These are phyloP conservation scores for Sorex fumeus DNA, from an alignment of 2,113 vertebrate species.

Conservation along the genomic window DNA sequence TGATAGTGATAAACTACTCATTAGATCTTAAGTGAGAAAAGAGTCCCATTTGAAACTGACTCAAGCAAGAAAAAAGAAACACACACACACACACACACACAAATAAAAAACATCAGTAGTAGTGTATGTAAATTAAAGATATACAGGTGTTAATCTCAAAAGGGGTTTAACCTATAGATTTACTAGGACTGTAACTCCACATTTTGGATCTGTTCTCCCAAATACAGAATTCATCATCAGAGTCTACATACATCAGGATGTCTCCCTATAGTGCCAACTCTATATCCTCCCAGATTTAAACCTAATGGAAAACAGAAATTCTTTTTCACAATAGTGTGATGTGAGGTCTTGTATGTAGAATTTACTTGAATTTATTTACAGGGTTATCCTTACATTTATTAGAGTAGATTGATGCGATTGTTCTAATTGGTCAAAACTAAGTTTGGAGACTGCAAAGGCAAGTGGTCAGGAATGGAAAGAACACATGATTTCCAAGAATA, in stretches of 20 bases:
- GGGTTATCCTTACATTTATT: background rate
- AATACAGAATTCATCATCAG: background rate
- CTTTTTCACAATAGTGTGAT: background rate
- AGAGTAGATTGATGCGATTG: background rate
- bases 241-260: background rate
- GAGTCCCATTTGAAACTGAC: background rate
- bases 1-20: background rate
- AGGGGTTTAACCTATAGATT: background rate
- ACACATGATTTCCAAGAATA: background rate
- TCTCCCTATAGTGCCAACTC: background rate
- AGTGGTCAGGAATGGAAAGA: background rate
- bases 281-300: background rate
- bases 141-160: background rate
- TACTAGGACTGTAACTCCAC: background rate
- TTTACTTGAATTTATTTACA: conserved; percentile 4
- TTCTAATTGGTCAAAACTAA: background rate
- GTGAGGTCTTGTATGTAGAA: background rate
- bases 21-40: conserved; percentile 16
- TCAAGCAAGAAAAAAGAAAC: background rate
- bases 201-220: background rate
- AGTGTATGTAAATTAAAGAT: conserved; percentile 1
- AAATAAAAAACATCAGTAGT: too few relatives aligned
- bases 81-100: conserved; percentile 14
- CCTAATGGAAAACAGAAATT: conserved; percentile 45
- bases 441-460: background rate